Conservation (phyloP, 2,888 invertebrate genomes). For the Macrostomum cliftonense region DNA sequence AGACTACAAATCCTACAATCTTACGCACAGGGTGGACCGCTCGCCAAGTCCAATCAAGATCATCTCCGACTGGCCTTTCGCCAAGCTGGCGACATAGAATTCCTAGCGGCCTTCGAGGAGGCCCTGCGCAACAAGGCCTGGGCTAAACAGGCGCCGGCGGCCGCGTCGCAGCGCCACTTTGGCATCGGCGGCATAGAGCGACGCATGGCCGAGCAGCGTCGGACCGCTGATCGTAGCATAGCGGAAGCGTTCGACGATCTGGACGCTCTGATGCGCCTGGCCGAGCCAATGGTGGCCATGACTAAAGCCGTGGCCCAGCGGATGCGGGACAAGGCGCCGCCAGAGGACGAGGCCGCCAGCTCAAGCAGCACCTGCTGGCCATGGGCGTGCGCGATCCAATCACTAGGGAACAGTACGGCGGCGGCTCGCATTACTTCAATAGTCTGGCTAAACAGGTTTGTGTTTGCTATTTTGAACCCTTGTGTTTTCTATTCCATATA, state of each 20-base stretch:
- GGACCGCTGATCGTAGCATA: conserved; percentile 74
- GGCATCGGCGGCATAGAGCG: conserved; percentile 92
- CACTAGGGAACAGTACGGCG: conserved; percentile 68
- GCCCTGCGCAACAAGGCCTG: not conserved
- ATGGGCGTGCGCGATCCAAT: conserved; percentile 94
- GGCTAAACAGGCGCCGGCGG: conserved; percentile 4
- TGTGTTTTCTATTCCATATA: too few relatives aligned
- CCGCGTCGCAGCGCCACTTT: conserved; percentile 8
- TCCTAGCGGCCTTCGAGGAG: conserved; percentile 1
- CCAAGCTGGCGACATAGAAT: conserved; percentile 10
- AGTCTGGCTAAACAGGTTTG: conserved; percentile 61
- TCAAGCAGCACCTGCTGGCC: conserved; percentile 84
- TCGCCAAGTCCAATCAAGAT: not conserved
- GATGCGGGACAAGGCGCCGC: not conserved
- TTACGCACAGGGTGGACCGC: conserved; percentile 1
- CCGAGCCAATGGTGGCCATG: conserved; percentile 84
- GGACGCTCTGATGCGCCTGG: conserved; percentile 66
- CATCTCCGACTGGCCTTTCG: conserved; percentile 7
- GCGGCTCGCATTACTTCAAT: conserved; percentile 58
- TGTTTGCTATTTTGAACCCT: too few relatives aligned
- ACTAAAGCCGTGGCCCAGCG: conserved; percentile 62
- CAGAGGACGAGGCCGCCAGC: conserved; percentile 40
- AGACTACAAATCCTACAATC: too few relatives aligned
- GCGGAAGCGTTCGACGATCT: conserved; percentile 83
- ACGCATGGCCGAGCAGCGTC: conserved; percentile 68